phyloP scores from a whole-genome alignment of 2,113 vertebrate species.

The Xenopus tropicalis region UCB_Xtro_10.0 CM004448.2:68401501-68402000 shows the following conservation, averaged over 20 bases:
- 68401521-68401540: too few species aligned
- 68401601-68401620: slow-evolving; percentile 75
- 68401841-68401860: slow-evolving; percentile 54
- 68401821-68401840: slow-evolving; percentile 78
- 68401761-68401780: slow-evolving; percentile 91
- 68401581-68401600: slow-evolving; percentile 51
- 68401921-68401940: slow-evolving; percentile 6
- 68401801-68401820: slow-evolving; percentile 78
- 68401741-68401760: slow-evolving; percentile 92
- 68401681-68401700: slow-evolving; percentile 98
- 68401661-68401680: slow-evolving; percentile 86
- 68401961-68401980: too few species aligned
- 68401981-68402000: too few species aligned
- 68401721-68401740: slow-evolving; percentile 87
- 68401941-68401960: neutral
- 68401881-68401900: slow-evolving; percentile 33
- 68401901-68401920: slow-evolving; percentile 4
- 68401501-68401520: too few species aligned
- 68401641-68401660: slow-evolving; percentile 92
- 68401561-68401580: slow-evolving; percentile 52
- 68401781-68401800: slow-evolving; percentile 88
- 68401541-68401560: slow-evolving; percentile 21
- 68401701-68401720: slow-evolving; percentile 94
- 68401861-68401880: slow-evolving; percentile 30
- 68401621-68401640: slow-evolving; percentile 93